A percentile compares a stretch with the other conserved stretches of the same genome.
Conservation (phyloP, 2,888 invertebrate species). For the Mayetiola destructor region DNA sequence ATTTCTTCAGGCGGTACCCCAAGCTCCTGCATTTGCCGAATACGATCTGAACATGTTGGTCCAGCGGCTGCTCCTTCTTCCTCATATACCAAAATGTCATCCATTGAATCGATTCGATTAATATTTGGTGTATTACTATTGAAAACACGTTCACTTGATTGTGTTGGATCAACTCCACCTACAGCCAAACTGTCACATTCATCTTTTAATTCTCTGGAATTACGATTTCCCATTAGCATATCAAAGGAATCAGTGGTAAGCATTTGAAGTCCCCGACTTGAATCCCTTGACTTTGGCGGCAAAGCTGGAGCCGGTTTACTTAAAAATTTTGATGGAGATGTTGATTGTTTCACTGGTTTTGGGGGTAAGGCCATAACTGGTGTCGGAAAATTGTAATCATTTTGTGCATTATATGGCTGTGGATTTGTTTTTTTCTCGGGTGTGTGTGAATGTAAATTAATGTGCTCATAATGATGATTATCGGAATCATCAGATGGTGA, state of each 20-base stretch:
- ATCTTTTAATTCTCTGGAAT: slow-evolving; percentile 8
- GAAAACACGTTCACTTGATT: neutral
- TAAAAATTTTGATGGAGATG: neutral
- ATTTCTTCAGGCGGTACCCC: slow-evolving; percentile 39
- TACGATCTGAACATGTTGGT: slow-evolving; percentile 12
- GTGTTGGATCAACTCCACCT: neutral
- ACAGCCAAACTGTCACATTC: slow-evolving; percentile 15
- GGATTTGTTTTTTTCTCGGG: slow-evolving; percentile 17
- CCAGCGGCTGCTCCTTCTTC: neutral
- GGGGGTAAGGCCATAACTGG: slow-evolving; percentile 11
- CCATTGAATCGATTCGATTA: neutral
- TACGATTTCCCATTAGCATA: slow-evolving; percentile 19
- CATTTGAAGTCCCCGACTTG: slow-evolving; percentile 23
- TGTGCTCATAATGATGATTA: slow-evolving; percentile 13
- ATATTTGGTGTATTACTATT: neutral
- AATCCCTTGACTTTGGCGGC: neutral
- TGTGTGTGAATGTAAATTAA: slow-evolving; percentile 19
- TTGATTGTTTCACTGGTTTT: slow-evolving; percentile 9
- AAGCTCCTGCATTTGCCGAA: slow-evolving; percentile 31
- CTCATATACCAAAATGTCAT: neutral
- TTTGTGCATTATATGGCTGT: neutral
- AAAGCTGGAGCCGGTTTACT: neutral
- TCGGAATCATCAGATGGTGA: slow-evolving; percentile 14
- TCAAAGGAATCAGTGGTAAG: slow-evolving; percentile 30
- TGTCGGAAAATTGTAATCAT: neutral